Base-by-base conservation (phyloP, 2,113 vertebrate species). In the Myocastor coypus region DNA sequence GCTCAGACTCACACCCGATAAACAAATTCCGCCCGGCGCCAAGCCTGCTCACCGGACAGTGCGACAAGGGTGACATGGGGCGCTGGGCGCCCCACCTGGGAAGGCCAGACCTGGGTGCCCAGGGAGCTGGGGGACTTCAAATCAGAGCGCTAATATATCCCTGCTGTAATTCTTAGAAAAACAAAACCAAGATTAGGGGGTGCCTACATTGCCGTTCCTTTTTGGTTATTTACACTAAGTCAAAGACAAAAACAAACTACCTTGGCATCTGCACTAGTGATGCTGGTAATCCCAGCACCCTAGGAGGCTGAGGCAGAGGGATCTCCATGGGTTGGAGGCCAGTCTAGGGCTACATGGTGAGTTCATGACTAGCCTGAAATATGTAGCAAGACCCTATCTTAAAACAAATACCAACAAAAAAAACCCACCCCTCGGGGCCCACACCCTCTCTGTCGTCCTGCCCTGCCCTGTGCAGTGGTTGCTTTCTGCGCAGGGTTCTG, bases 11-110 rank as follows among this genome's bases (percentile, higher is more conserved):
- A n/a, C 86, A 42, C 87, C 94, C 87, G 96, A 97, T 97, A 97
- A 98, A 97, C 91, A 93, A 83, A 97, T 97, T 97, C 97, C 94
- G 10, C 83, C 78, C 59, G 96, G 97, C 97, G 97, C 96, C 96
- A 89, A 78, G 83, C 96, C n/a, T 50, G 77, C 73, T 77, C 28
- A 28, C 42, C 42, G 13, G 42, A 46, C 73, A 16, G 28, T 32
- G 22, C 37, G 24, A 46, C 42, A 0, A 9, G 0, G 46, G 37
- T 55, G 30, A 17, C 22, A 80, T 8, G 19, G 20, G 26, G 50
- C 12, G 73, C 71, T 9, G 0, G 66, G 24, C 57, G 2, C 7
- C 55, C 6, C 16, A 28, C 24, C 78, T 14, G 40, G 30, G 11
- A 52, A 34, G 12, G 40, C 37, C n/a, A 10, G 77, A 69, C 84